A percentile compares a stretch with the other conserved stretches of the same genome.
phyloP scores from a whole-genome alignment of 2,888 invertebrate genomes.

The Priocnemis perturbator region DNA sequence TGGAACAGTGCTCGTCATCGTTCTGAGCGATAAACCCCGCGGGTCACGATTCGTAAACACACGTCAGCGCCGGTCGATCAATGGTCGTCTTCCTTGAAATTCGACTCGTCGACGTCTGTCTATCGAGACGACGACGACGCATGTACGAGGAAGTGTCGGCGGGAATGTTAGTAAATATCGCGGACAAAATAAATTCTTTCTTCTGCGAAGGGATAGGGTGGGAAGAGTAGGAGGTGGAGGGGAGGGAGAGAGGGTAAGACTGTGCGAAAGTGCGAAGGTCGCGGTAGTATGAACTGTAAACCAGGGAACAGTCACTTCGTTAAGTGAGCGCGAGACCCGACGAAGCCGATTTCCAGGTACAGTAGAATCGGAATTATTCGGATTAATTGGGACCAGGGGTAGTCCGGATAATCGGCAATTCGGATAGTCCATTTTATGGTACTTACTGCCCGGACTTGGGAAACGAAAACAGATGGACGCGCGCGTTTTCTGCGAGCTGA shows the following conservation, averaged over 20 bases:
- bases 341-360: no score
- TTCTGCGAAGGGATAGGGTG: not conserved
- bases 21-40: not conserved
- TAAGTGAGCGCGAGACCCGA: no score
- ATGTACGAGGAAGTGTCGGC: conserved; percentile 5
- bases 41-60: conserved; percentile 37
- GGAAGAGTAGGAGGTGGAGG: not conserved
- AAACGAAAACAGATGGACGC: no score
- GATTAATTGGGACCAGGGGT: no score
- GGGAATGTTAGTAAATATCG: conserved; percentile 35
- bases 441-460: no score
- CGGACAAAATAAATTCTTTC: conserved; percentile 33
- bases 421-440: no score
- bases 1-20: not conserved
- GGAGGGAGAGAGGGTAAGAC: conserved; percentile 1
- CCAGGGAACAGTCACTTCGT: no score
- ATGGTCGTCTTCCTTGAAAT: conserved; percentile 39
- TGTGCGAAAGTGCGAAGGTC: conserved; percentile 33
- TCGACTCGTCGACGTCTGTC: conserved; percentile 17
- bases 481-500: no score
- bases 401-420: no score
- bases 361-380: no score
- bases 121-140: conserved; percentile 1
- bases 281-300: conserved; percentile 5
- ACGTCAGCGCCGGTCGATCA: conserved; percentile 35